A percentile compares a stretch with the other conserved stretches of the same genome.
phyloP scores from a whole-genome alignment of 2,888 invertebrate species.

The Ectobius pallidus region DNA sequence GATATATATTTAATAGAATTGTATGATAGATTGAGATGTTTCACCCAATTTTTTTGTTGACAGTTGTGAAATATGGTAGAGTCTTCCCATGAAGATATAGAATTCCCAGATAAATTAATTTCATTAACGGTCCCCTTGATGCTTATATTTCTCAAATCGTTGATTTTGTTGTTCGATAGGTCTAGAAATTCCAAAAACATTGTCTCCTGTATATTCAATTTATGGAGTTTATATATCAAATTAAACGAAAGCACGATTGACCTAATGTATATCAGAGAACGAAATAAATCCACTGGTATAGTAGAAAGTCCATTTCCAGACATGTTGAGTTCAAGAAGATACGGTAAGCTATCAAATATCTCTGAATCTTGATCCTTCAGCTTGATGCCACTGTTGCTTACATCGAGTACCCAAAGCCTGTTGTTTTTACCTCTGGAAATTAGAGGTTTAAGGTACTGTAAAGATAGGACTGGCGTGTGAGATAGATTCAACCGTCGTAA shows the following conservation, averaged over 20 bases:
- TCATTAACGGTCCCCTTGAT: not conserved
- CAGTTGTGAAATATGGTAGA: not conserved
- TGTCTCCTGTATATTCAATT: not conserved
- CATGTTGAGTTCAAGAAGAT: not conserved
- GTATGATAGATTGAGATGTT: constrained; percentile 26
- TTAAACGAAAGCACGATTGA: not conserved
- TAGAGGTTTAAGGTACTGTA: not conserved
- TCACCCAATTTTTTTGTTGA: not conserved
- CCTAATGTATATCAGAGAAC: not conserved
- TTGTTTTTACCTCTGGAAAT: not conserved
- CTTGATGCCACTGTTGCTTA: not conserved
- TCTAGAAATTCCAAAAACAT: constrained; percentile 7
- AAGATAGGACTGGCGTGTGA: not conserved
- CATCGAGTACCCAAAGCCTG: not conserved
- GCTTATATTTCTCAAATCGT: not conserved
- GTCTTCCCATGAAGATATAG: constrained; percentile 4
- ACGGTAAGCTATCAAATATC: not conserved
- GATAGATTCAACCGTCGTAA: constrained; percentile 11
- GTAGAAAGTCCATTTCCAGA: not conserved
- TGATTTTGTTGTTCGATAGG: constrained; percentile 33
- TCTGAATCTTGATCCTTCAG: not conserved
- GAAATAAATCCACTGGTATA: not conserved
- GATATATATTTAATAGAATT: constrained; percentile 29
- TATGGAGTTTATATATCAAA: not conserved
- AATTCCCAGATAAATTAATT: constrained; percentile 19